A percentile compares a stretch with the other conserved stretches of the same genome.
phyloP scores from a whole-genome alignment of 2,113 vertebrate genomes.

The Struthidea cinerea region DNA sequence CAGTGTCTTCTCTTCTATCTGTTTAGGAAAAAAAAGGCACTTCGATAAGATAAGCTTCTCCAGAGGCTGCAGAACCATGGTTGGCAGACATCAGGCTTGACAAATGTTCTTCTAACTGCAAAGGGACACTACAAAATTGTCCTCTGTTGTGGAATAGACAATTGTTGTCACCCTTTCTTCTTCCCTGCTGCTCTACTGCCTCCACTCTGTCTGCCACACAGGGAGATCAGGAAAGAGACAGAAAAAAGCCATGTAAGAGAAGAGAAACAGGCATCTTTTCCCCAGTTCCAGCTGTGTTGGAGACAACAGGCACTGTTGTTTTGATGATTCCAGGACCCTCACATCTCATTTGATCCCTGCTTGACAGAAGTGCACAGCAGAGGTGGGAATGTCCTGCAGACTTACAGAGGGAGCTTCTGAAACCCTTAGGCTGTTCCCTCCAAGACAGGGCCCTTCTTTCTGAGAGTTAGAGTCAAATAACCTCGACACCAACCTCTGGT shows the following conservation, averaged over 20 bases:
- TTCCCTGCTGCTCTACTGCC: slow-evolving; percentile 44
- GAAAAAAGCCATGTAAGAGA: neutral
- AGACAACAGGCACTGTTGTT: neutral
- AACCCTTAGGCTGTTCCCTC: neutral
- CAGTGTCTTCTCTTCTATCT: neutral
- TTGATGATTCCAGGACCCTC: neutral
- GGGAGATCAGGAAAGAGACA: slow-evolving; percentile 5
- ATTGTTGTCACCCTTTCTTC: neutral
- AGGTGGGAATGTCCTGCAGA: neutral
- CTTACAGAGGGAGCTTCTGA: neutral
- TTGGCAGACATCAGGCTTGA: neutral
- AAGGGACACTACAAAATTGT: neutral
- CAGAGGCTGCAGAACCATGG: neutral
- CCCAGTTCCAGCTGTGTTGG: slow-evolving; percentile 3
- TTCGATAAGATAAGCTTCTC: neutral
- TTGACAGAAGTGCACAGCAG: neutral
- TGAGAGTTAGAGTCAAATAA: neutral
- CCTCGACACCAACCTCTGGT: rapidly evolving
- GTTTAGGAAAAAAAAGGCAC: neutral
- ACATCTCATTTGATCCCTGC: neutral
- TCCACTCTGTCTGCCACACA: slow-evolving; percentile 41
- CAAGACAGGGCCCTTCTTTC: neutral
- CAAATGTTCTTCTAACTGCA: neutral
- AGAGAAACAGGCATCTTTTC: neutral
- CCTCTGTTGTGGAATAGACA: neutral